Percentiles rank a stretch among this genome's conserved stretches.
These are phyloP conservation scores for Agriopis marginaria DNA, from an alignment of 2,888 invertebrate species.

Conservation along the genomic window DNA sequence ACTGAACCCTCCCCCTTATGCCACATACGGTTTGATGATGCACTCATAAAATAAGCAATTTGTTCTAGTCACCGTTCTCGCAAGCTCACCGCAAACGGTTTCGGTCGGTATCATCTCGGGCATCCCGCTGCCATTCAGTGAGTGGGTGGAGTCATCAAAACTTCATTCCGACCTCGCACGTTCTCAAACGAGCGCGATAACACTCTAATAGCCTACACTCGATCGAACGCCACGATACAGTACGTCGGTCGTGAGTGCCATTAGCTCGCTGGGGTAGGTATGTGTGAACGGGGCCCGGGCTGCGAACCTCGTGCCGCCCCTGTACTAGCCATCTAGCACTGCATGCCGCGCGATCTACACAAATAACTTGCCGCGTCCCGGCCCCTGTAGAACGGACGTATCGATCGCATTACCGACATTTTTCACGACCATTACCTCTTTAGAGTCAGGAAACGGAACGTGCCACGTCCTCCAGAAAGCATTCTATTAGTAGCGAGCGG, in stretches of 20 bases:
- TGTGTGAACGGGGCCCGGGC: slow-evolving; percentile 25
- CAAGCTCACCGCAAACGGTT: slow-evolving; percentile 13
- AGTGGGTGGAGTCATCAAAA: slow-evolving; percentile 41
- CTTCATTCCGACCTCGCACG: slow-evolving; percentile 38
- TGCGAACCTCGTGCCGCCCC: slow-evolving; percentile 16
- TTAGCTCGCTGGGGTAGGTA: slow-evolving; percentile 30
- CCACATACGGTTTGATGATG: slow-evolving; percentile 22
- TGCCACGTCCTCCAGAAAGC: slow-evolving; percentile 1
- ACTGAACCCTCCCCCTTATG: slow-evolving; percentile 20
- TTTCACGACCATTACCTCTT: slow-evolving; percentile 42
- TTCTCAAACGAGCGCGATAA: slow-evolving; percentile 41
- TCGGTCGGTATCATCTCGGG: slow-evolving; percentile 19
- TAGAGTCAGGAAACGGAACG: slow-evolving; percentile 6
- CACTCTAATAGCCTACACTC: slow-evolving; percentile 37
- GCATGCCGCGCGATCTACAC: slow-evolving; percentile 59
- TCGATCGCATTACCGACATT: slow-evolving; percentile 11
- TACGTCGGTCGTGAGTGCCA: slow-evolving; percentile 26
- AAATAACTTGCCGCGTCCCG: slow-evolving; percentile 53
- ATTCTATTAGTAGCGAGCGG: slow-evolving; percentile 6
- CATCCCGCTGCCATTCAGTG: slow-evolving; percentile 3
- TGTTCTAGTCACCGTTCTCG: slow-evolving; percentile 4
- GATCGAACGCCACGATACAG: slow-evolving; percentile 33
- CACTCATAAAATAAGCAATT: slow-evolving; percentile 30
- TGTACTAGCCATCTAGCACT: slow-evolving; percentile 39
- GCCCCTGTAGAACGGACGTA: slow-evolving; percentile 18